Conservation (phyloP, 2,113 vertebrate species). For the Anguilla rostrata region DNA sequence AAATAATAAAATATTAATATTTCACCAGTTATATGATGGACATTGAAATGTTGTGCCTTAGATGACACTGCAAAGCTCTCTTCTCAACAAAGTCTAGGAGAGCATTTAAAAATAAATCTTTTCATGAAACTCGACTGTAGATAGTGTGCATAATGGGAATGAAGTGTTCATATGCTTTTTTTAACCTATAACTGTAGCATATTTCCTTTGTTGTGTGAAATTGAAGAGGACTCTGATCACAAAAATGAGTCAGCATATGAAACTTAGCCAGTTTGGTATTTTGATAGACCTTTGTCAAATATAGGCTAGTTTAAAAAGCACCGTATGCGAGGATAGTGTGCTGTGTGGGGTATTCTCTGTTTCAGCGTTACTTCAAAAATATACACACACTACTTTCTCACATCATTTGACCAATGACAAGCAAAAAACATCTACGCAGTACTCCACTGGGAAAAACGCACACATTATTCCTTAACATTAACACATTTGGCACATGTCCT, state of each 20-base stretch:
- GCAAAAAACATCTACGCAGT: background rate
- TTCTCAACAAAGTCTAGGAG: background rate
- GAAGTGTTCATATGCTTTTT: conserved; percentile 8
- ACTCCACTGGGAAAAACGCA: background rate
- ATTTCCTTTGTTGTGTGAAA: background rate
- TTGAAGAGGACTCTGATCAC: background rate
- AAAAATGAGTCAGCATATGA: conserved; percentile 2
- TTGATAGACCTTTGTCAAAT: background rate
- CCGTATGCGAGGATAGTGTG: background rate
- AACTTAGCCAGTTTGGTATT: conserved; percentile 3
- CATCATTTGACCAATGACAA: background rate
- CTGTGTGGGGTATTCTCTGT: background rate
- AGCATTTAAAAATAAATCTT: background rate
- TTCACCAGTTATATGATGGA: background rate
- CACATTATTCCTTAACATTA: background rate
- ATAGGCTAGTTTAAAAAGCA: conserved; percentile 12
- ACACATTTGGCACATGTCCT: background rate
- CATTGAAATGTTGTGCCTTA: conserved; percentile 17
- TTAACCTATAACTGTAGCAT: background rate
- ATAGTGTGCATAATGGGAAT: background rate
- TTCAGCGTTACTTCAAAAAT: background rate
- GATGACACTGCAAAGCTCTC: conserved; percentile 12
- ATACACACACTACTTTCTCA: background rate
- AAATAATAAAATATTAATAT: background rate
- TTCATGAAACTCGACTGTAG: conserved; percentile 1